These are phyloP conservation scores for Spodoptera frugiperda DNA, from an alignment of 1,140 invertebrate species.

Conservation along the genomic window DNA sequence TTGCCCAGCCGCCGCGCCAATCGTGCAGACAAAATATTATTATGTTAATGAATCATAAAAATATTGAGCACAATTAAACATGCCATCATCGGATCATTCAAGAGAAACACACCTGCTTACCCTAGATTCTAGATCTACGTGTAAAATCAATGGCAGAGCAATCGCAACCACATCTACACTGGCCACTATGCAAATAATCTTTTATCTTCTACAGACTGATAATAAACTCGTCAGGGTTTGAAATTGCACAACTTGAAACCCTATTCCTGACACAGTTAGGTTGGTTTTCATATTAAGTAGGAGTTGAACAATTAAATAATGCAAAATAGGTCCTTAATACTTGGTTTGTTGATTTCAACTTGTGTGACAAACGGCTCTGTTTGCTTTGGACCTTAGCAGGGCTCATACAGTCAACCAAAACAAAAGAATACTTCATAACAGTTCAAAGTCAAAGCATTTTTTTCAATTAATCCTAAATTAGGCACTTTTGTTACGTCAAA, in stretches of 20 bases:
- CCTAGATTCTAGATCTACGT: background rate
- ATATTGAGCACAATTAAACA: too few species aligned
- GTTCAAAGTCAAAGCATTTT: too few species aligned
- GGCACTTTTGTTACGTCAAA: too few species aligned
- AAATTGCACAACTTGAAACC: background rate
- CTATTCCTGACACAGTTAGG: background rate
- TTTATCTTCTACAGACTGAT: conserved; percentile 21
- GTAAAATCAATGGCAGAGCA: conserved; percentile 11
- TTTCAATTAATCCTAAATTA: too few species aligned
- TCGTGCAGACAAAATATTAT: too few species aligned
- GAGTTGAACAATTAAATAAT: conserved; percentile 40
- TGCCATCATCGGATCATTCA: background rate
- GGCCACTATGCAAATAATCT: conserved; percentile 33
- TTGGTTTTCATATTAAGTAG: background rate
- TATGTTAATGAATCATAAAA: too few species aligned
- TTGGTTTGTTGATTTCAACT: conserved; percentile 21
- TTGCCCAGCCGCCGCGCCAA: too few species aligned
- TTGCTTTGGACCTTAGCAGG: background rate
- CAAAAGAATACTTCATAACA: too few species aligned
- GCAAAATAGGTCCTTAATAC: conserved; percentile 22
- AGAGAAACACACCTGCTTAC: background rate
- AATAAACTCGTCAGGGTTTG: background rate
- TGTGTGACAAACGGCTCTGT: conserved; percentile 15
- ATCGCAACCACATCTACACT: conserved; percentile 31
- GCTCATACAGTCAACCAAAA: too few species aligned